These are phyloP conservation scores for Catostomus latipinnis DNA, from an alignment of 2,797 vertebrate genomes.

Conservation along the genomic window DNA sequence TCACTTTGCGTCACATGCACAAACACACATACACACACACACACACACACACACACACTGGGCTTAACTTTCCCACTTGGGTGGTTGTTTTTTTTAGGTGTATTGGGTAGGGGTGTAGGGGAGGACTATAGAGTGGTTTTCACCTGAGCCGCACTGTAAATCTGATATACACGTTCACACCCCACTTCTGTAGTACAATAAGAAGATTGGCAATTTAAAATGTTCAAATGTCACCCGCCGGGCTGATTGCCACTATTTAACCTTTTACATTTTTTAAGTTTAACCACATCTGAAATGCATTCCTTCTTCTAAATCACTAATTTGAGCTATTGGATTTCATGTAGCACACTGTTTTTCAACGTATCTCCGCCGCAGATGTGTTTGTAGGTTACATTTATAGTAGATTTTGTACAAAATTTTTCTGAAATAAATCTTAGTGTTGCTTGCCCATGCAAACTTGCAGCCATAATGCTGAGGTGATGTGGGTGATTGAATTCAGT, in stretches of 20 bases:
- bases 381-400: neutral
- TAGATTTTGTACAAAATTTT: neutral
- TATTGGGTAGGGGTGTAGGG: conserved; percentile 40
- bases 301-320: conserved; percentile 41
- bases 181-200: conserved; percentile 57
- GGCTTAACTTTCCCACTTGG: conserved; percentile 61
- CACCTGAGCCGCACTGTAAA: conserved; percentile 61
- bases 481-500: neutral
- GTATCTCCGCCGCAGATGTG: neutral
- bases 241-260: conserved; percentile 48
- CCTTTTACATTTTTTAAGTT: conserved; percentile 28
- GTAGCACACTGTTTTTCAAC: neutral
- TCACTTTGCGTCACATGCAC: conserved; percentile 28
- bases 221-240: conserved; percentile 46
- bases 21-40: conserved; percentile 9
- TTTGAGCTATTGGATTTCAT: conserved; percentile 43
- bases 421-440: no score
- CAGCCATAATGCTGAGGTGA: neutral
- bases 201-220: conserved; percentile 33
- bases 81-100: conserved; percentile 46
- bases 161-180: conserved; percentile 63
- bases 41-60: conserved; percentile 12
- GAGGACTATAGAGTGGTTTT: conserved; percentile 45
- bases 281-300: conserved; percentile 44
- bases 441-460: no score